Conservation (phyloP, 2,113 vertebrate species). For the Uropsilus gracilis region DNA sequence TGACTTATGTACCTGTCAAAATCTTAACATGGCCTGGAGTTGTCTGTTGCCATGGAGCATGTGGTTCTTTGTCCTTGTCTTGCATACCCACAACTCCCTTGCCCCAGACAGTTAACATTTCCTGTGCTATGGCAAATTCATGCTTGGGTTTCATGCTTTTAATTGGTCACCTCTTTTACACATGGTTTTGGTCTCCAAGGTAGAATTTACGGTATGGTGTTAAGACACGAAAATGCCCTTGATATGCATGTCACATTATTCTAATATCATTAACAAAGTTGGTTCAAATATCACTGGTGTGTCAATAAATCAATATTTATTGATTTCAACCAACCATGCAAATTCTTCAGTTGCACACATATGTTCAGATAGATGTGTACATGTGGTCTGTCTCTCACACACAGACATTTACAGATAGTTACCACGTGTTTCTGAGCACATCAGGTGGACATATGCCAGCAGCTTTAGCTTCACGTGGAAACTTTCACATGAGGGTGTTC, state of each 20-base stretch:
- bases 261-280: neutral
- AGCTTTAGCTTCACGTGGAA: neutral
- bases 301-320: neutral
- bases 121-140: neutral
- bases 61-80: neutral
- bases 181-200: neutral
- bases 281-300: neutral
- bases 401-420: neutral
- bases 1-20: neutral
- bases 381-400: too few species aligned
- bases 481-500: neutral
- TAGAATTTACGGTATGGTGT: constrained; percentile 5
- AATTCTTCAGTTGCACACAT: neutral
- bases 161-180: neutral
- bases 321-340: neutral
- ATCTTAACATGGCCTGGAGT: neutral
- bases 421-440: neutral
- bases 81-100: neutral
- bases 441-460: neutral
- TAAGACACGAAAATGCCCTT: neutral
- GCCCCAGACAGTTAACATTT: neutral
- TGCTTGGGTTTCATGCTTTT: constrained; percentile 1
- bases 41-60: neutral
- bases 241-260: neutral
- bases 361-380: neutral